Evolutionary conservation across 2,888 invertebrate genomes (phyloP), one percentile per base, ranked within the genome.

Genomic region (Lithophane ornitopus): DNA sequence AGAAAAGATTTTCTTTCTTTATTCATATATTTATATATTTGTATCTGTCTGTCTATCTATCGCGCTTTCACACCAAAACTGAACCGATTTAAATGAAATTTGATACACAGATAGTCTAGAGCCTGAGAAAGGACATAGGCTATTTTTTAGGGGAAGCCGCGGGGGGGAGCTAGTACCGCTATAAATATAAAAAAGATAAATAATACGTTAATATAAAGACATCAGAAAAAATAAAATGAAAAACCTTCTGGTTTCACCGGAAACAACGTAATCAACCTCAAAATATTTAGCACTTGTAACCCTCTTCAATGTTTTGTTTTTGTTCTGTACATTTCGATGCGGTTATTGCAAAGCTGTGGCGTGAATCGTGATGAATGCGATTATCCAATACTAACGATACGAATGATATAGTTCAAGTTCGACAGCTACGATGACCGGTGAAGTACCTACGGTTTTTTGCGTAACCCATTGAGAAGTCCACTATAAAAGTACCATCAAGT

Each of bases 361-460:
- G 52, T 44, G 52, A 71, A 52, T 61, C 76, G 68, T 59, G 69
- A 66, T 61, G 26, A 14, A 65, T 76, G 52, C 16, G 22, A 52
- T 39, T 54, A 69, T 28, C 22, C 34, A 62, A 80, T 34, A 44
- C 19, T 41, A 28, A 14, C 46, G 6, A 49, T 49, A 76, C 3
- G 11, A 41, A 54, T 49, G 41, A 61, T 66, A 44, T 58, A 70
- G 69, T 78, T 80, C 80, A 82, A 80, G 78, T 82, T 80, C 78
- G 14, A 1, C 14, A 61, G 14, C 56, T 59, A 74, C 54, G 28
- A 56, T 78, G 65, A n/a, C 44, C 26, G 49, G 22, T 28, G 77
- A 65, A 76, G 56, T 65, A 49, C 34, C 34, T 34, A 34, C 28
- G 39, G 16, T 46, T 34, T 16, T 68, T 82, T 69, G 14, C 69